These are phyloP conservation scores for Blastomussa wellsi DNA, from an alignment of 92 coral and sea anemone genomes.

Conservation along the genomic window DNA sequence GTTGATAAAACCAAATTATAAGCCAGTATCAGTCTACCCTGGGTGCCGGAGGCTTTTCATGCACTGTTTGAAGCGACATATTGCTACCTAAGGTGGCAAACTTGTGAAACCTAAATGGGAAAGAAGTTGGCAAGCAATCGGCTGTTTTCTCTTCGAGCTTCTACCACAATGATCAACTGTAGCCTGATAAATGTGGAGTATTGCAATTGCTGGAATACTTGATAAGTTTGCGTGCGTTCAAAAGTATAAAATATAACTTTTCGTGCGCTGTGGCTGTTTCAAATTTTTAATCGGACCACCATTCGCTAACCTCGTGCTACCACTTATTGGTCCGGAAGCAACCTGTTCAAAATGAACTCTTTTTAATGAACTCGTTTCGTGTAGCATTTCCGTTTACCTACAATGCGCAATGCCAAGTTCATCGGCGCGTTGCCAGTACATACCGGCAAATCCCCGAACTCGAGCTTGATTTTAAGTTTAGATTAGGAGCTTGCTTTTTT, in stretches of 20 bases:
- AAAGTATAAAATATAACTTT: neutral
- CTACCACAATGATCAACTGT: neutral
- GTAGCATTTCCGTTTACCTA: neutral
- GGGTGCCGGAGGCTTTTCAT: no score
- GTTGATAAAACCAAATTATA: no score
- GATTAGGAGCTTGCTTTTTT: neutral
- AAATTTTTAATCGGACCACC: neutral
- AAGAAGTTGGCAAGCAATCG: neutral
- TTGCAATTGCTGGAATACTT: neutral
- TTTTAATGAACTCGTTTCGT: neutral
- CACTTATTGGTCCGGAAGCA: neutral
- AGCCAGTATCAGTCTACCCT: no score
- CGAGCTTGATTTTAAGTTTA: neutral
- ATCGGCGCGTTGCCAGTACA: neutral
- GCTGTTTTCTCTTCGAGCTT: neutral
- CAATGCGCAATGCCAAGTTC: neutral
- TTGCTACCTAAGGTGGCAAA: no score
- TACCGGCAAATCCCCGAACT: neutral
- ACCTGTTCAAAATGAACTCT: neutral
- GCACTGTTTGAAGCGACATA: no score
- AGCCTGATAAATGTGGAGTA: neutral
- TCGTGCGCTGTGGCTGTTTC: neutral
- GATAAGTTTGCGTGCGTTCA: neutral
- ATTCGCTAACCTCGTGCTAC: neutral
- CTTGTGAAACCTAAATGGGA: neutral